Conservation (phyloP, 2,113 vertebrate genomes). For the Eudyptes chrysolophus region DNA sequence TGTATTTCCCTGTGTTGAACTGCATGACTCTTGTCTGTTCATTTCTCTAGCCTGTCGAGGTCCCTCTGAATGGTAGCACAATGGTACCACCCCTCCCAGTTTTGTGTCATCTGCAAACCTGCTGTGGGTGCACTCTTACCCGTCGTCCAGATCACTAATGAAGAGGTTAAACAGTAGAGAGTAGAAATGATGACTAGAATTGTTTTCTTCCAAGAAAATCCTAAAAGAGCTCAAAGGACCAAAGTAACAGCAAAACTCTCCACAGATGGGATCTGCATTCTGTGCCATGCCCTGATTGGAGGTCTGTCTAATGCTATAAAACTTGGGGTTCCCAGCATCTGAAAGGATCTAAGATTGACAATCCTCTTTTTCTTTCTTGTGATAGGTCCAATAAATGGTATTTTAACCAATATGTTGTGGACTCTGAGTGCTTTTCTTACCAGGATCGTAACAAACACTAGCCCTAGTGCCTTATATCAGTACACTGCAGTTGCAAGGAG, state of each 20-base stretch:
- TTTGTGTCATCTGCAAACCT: background rate
- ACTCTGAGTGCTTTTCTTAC: no score
- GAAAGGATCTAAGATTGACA: background rate
- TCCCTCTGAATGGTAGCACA: background rate
- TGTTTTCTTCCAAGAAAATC: background rate
- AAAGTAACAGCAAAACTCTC: background rate
- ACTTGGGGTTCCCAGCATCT: background rate
- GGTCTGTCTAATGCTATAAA: background rate
- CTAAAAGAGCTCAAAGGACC: background rate
- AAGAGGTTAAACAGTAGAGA: background rate
- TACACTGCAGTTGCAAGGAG: no score
- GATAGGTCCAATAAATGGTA: background rate
- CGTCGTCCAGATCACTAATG: background rate
- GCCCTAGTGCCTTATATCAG: no score
- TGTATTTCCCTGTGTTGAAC: background rate
- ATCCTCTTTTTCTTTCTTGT: background rate
- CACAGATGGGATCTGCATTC: background rate
- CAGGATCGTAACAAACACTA: no score
- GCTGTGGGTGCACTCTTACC: background rate
- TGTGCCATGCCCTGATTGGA: background rate
- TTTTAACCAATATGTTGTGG: no score
- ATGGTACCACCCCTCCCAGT: background rate
- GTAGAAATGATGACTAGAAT: background rate
- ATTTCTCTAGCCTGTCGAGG: background rate
- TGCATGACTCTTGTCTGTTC: background rate